phyloP scores from a whole-genome alignment of 2,888 invertebrate genomes.

The Cryptocheilus praepositus region DNA sequence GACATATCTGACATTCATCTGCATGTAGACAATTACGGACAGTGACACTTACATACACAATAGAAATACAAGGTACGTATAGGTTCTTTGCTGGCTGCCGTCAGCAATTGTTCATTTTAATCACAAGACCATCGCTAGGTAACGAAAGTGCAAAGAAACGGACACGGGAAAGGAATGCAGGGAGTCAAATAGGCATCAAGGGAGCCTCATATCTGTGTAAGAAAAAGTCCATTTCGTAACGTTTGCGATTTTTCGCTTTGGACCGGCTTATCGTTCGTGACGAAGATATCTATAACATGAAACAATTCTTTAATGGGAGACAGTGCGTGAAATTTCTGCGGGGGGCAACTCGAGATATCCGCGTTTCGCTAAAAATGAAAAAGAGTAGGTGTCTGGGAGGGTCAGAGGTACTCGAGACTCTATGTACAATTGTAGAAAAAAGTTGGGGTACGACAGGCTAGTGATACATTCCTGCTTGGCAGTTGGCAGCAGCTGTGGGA shows the following conservation, averaged over 20 bases:
- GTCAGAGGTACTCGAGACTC: too few relatives aligned
- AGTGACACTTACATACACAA: slow-evolving; percentile 30
- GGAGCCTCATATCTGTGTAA: neutral
- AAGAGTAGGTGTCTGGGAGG: too few relatives aligned
- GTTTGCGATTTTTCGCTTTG: too few relatives aligned
- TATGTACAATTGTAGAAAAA: slow-evolving; percentile 29
- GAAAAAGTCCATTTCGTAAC: too few relatives aligned
- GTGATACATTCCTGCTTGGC: slow-evolving; percentile 66
- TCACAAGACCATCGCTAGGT: slow-evolving; percentile 1
- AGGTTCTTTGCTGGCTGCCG: slow-evolving; percentile 35
- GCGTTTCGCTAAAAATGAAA: too few relatives aligned
- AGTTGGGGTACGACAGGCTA: slow-evolving; percentile 53
- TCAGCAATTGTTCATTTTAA: slow-evolving; percentile 34
- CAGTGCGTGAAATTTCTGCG: too few relatives aligned
- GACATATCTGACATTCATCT: neutral
- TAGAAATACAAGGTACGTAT: slow-evolving; percentile 35
- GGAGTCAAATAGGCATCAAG: slow-evolving; percentile 20
- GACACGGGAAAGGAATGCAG: slow-evolving; percentile 2
- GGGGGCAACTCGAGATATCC: too few relatives aligned
- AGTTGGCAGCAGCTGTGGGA: slow-evolving; percentile 53
- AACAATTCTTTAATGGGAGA: too few relatives aligned
- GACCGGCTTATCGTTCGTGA: too few relatives aligned
- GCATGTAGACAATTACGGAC: too few relatives aligned
- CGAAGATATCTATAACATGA: too few relatives aligned
- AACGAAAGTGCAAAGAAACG: slow-evolving; percentile 14